Conservation (phyloP, 2,113 vertebrate species). For the Micromys minutus region DNA sequence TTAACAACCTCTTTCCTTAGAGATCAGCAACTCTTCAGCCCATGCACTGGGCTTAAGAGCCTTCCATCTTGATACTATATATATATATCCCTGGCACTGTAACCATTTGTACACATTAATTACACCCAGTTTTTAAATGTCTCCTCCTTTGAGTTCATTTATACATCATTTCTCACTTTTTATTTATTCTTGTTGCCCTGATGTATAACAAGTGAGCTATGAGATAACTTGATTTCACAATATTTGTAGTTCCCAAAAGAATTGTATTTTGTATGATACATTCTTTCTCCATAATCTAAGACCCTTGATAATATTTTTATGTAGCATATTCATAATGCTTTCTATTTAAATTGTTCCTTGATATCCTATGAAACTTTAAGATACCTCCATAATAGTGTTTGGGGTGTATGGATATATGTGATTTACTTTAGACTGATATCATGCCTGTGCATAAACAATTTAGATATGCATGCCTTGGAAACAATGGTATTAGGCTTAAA, state of each 20-base stretch:
- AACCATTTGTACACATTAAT: background rate
- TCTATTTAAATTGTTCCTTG: background rate
- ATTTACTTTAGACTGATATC: background rate
- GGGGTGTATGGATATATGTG: background rate
- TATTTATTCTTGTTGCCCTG: background rate
- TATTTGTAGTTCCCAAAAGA: background rate
- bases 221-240: background rate
- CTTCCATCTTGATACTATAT: background rate
- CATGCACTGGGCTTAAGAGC: background rate
- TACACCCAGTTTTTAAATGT: background rate
- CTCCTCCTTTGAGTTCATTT: background rate
- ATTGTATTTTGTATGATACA: background rate
- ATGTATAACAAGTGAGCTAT: background rate
- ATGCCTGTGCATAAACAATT: background rate
- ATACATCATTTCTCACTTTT: background rate
- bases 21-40: background rate
- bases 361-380: background rate
- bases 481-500: background rate
- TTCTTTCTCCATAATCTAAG: background rate
- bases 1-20: background rate
- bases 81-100: background rate
- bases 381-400: background rate
- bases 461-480: background rate
- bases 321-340: background rate
- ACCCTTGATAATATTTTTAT: background rate